phyloP scores from a whole-genome alignment of 35 echinoderm and acorn worm species.

The Eucidaris tribuloides region DNA sequence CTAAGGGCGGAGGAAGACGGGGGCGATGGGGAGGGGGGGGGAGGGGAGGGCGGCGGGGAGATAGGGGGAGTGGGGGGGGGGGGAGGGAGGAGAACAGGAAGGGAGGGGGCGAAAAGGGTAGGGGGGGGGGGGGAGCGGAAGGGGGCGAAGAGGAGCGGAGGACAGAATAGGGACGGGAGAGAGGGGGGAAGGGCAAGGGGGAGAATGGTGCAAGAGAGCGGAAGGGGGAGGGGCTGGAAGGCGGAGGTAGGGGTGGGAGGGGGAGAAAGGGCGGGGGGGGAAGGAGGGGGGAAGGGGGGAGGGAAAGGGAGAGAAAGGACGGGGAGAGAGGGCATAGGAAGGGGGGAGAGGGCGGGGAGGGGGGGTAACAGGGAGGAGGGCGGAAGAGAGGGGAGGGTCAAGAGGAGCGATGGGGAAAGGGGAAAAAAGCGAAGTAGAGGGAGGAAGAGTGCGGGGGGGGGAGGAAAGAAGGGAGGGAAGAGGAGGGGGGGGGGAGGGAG shows the following conservation, averaged over 20 bases:
- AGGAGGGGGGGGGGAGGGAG: too few relatives aligned
- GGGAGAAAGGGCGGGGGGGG: too few relatives aligned
- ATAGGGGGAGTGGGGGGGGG: background rate
- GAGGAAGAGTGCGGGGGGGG: too few relatives aligned
- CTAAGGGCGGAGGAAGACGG: background rate
- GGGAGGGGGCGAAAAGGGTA: background rate
- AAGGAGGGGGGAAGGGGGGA: too few relatives aligned
- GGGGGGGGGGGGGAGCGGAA: background rate
- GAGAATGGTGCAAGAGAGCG: background rate
- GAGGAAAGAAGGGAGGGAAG: too few relatives aligned
- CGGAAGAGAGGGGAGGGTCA: too few relatives aligned
- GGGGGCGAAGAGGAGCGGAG: background rate
- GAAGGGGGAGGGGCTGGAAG: background rate
- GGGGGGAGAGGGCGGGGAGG: too few relatives aligned
- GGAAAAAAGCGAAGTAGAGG: too few relatives aligned
- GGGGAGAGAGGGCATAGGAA: too few relatives aligned
- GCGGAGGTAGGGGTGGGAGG: background rate
- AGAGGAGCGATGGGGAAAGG: too few relatives aligned
- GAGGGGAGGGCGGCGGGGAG: background rate
- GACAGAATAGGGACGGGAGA: background rate
- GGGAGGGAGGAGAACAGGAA: background rate
- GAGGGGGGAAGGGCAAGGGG: background rate
- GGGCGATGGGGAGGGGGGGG: background rate
- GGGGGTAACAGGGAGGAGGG: too few relatives aligned
- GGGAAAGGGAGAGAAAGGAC: too few relatives aligned